These are phyloP conservation scores for Hirudinaria manillensis DNA, from an alignment of 2,888 invertebrate species.

Conservation along the genomic window DNA sequence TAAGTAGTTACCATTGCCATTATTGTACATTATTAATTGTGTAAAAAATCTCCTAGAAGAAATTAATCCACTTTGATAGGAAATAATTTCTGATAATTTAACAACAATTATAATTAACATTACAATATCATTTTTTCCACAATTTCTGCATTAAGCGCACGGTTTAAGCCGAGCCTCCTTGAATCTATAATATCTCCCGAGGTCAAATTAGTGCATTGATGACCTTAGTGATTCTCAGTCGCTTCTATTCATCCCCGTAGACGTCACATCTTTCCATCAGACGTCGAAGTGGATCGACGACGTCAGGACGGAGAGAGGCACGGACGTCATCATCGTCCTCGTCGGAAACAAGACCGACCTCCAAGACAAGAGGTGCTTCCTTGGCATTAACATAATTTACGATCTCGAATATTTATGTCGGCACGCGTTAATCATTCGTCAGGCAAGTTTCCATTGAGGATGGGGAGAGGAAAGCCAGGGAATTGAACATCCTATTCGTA, in stretches of 20 bases:
- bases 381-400: background rate
- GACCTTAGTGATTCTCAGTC: too few species aligned
- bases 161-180: too few species aligned
- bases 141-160: too few species aligned
- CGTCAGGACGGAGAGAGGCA: slow-evolving; percentile 95
- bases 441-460: slow-evolving; percentile 86
- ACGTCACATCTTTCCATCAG: slow-evolving; percentile 86
- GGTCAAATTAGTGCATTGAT: too few species aligned
- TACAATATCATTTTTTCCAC: too few species aligned
- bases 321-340: slow-evolving; percentile 98
- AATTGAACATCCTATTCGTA: slow-evolving; percentile 98
- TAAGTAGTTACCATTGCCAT: background rate
- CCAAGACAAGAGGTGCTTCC: slow-evolving; percentile 78
- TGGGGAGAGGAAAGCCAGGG: slow-evolving; percentile 95
- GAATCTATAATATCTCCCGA: too few species aligned
- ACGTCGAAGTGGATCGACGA: slow-evolving; percentile 99
- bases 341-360: slow-evolving; percentile 98
- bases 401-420: background rate
- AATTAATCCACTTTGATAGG: too few species aligned
- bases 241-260: slow-evolving; percentile 42
- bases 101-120: too few species aligned
- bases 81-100: too few species aligned
- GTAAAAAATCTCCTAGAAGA: too few species aligned
- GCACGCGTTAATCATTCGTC: background rate
- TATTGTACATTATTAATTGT: too few species aligned